Percentiles rank a stretch among this genome's conserved stretches.
Evolutionary conservation across 2,888 invertebrate genomes (phyloP).

Genomic region (Hypsopygia costalis): DNA sequence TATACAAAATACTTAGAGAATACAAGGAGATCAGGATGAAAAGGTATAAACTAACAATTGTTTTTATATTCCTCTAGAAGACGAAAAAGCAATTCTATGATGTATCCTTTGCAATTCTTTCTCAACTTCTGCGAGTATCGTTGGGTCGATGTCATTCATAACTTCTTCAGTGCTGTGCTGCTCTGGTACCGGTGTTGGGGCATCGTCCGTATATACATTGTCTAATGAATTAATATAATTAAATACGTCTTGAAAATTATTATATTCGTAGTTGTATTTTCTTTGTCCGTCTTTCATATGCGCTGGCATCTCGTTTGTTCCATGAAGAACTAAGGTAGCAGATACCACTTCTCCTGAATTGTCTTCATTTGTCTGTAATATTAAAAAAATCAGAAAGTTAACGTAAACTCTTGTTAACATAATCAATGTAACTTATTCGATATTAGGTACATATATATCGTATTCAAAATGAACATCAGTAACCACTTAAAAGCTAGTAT

Average conservation of each 20-base stretch:
- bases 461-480: too few relatives aligned
- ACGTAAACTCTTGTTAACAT: too few relatives aligned
- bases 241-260: conserved; percentile 36
- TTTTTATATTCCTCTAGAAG: too few relatives aligned
- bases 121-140: conserved; percentile 47
- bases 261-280: conserved; percentile 73
- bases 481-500: too few relatives aligned
- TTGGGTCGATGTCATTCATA: conserved; percentile 35
- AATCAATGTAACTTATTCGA: too few relatives aligned
- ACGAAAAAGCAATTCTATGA: conserved; percentile 37
- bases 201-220: conserved; percentile 27
- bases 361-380: conserved; percentile 47
- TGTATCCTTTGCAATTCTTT: conserved; percentile 56
- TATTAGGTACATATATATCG: too few relatives aligned
- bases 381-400: too few relatives aligned
- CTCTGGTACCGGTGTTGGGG: conserved; percentile 35
- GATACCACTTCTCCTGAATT: conserved; percentile 82
- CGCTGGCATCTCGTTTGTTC: conserved; percentile 82
- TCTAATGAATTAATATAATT: conserved; percentile 31
- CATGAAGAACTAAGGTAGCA: conserved; percentile 84
- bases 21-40: background rate
- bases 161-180: conserved; percentile 28
- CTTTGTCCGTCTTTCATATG: conserved; percentile 81
- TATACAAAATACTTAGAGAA: too few relatives aligned
- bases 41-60: background rate